Evolutionary conservation across 92 coral and sea anemone species (phyloP).

Genomic region (Pocillopora meandrina): DNA sequence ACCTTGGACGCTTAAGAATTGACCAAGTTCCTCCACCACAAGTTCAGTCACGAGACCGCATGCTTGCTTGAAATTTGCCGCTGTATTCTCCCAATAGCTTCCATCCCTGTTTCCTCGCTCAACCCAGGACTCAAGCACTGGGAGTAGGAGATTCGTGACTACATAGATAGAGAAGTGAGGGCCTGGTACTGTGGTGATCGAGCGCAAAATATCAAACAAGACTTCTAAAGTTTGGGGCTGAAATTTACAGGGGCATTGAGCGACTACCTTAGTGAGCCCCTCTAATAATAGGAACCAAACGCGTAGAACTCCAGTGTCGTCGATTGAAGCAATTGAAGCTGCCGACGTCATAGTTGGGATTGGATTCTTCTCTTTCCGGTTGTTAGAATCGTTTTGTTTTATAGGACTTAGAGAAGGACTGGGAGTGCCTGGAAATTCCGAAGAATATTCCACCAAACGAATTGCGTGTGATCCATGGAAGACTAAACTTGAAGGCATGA

Average conservation of each 20-base stretch:
- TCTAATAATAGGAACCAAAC: conserved; percentile 98
- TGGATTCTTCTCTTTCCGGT: conserved; percentile 46
- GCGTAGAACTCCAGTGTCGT: conserved; percentile 95
- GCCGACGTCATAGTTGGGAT: conserved; percentile 73
- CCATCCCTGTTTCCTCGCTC: conserved; percentile 89
- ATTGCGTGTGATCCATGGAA: conserved; percentile 94
- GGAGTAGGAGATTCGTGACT: conserved; percentile 86
- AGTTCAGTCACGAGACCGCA: conserved; percentile 98
- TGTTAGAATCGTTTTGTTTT: conserved; percentile 33
- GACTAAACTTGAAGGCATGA: conserved; percentile 95
- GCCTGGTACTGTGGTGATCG: conserved; percentile 93
- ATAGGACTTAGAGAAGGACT: conserved; percentile 61
- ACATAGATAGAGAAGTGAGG: conserved; percentile 95
- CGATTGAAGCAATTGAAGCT: conserved; percentile 84
- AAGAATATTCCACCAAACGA: conserved; percentile 63
- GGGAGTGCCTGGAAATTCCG: conserved; percentile 33
- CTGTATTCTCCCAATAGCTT: conserved; percentile 96
- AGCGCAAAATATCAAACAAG: conserved; percentile 89
- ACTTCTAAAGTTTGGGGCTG: conserved; percentile 99
- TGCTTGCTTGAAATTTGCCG: conserved; percentile 99
- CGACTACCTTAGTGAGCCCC: conserved; percentile 97
- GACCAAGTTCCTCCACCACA: conserved; percentile 90
- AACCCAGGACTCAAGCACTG: conserved; percentile 97
- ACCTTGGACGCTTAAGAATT: conserved; percentile 96
- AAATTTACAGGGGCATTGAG: conserved; percentile 91